These are phyloP conservation scores for Rhagophthalmus giganteus DNA, from an alignment of 2,888 invertebrate species.

Conservation along the genomic window DNA sequence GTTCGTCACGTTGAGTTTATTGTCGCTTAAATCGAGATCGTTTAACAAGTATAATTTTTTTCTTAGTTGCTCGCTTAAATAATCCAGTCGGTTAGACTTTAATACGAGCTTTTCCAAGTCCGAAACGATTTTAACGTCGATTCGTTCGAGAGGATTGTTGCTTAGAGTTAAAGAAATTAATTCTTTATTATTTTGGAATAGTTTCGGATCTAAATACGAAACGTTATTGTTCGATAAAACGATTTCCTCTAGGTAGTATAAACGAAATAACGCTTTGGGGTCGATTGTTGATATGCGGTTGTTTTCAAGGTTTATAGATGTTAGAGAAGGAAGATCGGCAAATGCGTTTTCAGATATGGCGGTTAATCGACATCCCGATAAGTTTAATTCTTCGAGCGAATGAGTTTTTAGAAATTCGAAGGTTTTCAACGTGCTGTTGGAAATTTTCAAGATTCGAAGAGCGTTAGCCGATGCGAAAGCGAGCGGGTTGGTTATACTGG, in stretches of 20 bases:
- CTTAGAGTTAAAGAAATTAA: conserved; percentile 70
- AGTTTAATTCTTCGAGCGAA: conserved; percentile 30
- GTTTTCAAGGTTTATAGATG: conserved; percentile 69
- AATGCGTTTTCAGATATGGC: conserved; percentile 68
- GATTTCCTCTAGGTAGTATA: conserved; percentile 69
- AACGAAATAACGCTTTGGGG: conserved; percentile 63
- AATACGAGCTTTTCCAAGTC: conserved; percentile 70
- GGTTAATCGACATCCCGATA: conserved; percentile 68
- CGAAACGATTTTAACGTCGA: conserved; percentile 64
- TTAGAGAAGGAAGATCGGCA: conserved; percentile 63
- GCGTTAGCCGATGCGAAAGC: conserved; percentile 70
- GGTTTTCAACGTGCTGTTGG: conserved; percentile 39
- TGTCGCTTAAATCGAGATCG: conserved; percentile 70
- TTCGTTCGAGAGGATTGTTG: conserved; percentile 67
- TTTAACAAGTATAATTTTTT: conserved; percentile 66
- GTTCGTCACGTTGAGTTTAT: conserved; percentile 69
- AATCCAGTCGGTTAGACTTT: conserved; percentile 68
- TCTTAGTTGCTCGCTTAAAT: conserved; percentile 68
- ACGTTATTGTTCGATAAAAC: conserved; percentile 73
- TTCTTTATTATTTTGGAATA: conserved; percentile 68
- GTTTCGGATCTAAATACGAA: conserved; percentile 62
- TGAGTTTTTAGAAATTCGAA: conserved; percentile 30
- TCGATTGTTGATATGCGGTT: conserved; percentile 68
- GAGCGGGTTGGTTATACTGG: conserved; percentile 67
- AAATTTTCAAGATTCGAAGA: conserved; percentile 63